These are phyloP conservation scores for Vesta saturnalis DNA, from an alignment of 2,888 invertebrate genomes.

Conservation along the genomic window DNA sequence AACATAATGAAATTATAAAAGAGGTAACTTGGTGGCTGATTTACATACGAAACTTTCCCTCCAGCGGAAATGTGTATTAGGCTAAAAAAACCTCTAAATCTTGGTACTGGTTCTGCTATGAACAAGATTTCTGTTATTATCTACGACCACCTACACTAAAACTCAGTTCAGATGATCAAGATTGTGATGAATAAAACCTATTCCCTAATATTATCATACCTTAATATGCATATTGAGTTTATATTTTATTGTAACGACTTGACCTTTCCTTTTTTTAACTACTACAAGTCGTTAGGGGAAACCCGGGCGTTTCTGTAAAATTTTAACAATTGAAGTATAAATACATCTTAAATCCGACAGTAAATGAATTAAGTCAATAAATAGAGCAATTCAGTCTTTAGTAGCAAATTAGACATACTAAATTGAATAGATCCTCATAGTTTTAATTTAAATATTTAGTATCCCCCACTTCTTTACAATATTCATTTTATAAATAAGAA, in stretches of 20 bases:
- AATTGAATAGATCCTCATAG: too few relatives aligned
- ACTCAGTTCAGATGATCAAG: conserved; percentile 68
- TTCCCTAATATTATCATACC: conserved; percentile 15
- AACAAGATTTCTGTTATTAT: conserved; percentile 82
- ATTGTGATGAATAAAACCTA: conserved; percentile 70
- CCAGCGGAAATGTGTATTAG: conserved; percentile 86
- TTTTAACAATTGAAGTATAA: too few relatives aligned
- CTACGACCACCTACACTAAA: conserved; percentile 66
- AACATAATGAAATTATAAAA: conserved; percentile 54
- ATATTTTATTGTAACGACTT: conserved; percentile 6
- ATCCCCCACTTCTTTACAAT: too few relatives aligned
- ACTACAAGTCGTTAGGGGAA: too few relatives aligned
- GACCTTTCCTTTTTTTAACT: too few relatives aligned
- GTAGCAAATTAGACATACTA: too few relatives aligned
- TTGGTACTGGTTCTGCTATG: conserved; percentile 63
- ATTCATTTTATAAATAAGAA: too few relatives aligned
- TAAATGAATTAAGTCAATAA: too few relatives aligned
- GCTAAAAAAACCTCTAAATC: conserved; percentile 65
- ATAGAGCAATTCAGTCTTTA: too few relatives aligned
- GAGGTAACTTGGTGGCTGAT: conserved; percentile 90
- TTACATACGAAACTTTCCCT: conserved; percentile 85
- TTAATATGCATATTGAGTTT: conserved; percentile 10
- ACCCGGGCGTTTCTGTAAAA: too few relatives aligned
- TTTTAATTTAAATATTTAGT: too few relatives aligned
- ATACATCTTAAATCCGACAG: too few relatives aligned